These are phyloP conservation scores for Nephrotoma flavescens DNA, from an alignment of 2,888 invertebrate species.

Conservation along the genomic window DNA sequence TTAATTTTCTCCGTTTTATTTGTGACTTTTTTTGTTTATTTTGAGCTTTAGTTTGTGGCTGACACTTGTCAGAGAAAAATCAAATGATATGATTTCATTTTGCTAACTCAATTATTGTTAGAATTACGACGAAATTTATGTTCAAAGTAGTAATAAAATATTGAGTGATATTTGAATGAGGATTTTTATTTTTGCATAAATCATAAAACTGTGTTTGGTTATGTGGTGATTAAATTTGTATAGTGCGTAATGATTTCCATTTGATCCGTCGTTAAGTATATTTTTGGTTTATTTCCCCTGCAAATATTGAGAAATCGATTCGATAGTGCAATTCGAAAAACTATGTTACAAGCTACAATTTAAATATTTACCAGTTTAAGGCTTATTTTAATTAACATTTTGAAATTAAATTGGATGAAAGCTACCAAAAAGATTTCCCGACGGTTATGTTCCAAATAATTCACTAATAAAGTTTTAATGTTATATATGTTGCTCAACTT, in stretches of 20 bases:
- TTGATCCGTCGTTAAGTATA: neutral
- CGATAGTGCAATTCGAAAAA: neutral
- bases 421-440: too few relatives aligned
- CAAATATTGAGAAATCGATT: neutral
- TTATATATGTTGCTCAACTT: too few relatives aligned
- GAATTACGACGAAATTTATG: neutral
- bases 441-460: too few relatives aligned
- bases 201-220: neutral
- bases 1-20: neutral
- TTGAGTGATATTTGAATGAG: neutral
- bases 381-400: too few relatives aligned
- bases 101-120: neutral
- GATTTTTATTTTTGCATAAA: neutral
- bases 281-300: neutral
- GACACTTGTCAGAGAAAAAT: neutral
- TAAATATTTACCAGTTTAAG: too few relatives aligned
- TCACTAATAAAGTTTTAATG: too few relatives aligned
- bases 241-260: neutral
- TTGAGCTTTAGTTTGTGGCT: neutral
- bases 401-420: too few relatives aligned
- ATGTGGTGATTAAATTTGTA: neutral
- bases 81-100: neutral
- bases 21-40: neutral
- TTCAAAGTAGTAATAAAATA: neutral
- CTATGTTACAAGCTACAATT: too few relatives aligned